Percentiles rank a stretch among this genome's conserved stretches.
phyloP scores from a whole-genome alignment of 1,140 invertebrate genomes.

The Drosophila pectinifera region DNA sequence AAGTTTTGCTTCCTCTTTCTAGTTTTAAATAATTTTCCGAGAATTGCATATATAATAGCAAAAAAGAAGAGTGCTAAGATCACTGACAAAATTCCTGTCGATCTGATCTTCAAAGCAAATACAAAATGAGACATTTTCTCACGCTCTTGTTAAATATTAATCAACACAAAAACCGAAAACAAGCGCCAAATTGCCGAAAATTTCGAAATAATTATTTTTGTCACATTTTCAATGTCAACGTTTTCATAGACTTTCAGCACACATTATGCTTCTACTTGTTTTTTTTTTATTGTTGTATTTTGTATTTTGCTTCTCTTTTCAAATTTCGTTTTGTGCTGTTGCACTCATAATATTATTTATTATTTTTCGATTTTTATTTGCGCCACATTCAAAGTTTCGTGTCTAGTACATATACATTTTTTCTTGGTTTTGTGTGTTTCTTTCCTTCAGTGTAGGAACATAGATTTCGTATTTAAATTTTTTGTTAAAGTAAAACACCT shows the following conservation, averaged over 20 bases:
- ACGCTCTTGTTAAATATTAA: constrained; percentile 36
- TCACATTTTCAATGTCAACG: constrained; percentile 53
- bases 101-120: constrained; percentile 29
- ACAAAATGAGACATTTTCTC: constrained; percentile 11
- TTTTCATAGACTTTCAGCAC: constrained; percentile 37
- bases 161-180: constrained; percentile 12
- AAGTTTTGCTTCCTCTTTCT: not conserved
- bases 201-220: constrained; percentile 49
- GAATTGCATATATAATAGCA: not conserved
- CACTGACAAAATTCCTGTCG: constrained; percentile 5
- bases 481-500: too few species aligned
- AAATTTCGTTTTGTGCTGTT: not conserved
- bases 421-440: too few species aligned
- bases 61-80: not conserved
- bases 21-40: not conserved
- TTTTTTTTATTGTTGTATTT: not conserved
- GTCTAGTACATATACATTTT: too few species aligned
- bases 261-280: constrained; percentile 9
- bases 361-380: not conserved
- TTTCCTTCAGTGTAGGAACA: too few species aligned
- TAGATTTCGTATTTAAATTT: too few species aligned
- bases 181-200: constrained; percentile 13
- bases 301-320: constrained; percentile 2
- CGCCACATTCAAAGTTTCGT: not conserved
- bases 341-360: constrained; percentile 3